These are phyloP conservation scores for Drosophila phalerata DNA, from an alignment of 2,888 invertebrate species.

Conservation along the genomic window DNA sequence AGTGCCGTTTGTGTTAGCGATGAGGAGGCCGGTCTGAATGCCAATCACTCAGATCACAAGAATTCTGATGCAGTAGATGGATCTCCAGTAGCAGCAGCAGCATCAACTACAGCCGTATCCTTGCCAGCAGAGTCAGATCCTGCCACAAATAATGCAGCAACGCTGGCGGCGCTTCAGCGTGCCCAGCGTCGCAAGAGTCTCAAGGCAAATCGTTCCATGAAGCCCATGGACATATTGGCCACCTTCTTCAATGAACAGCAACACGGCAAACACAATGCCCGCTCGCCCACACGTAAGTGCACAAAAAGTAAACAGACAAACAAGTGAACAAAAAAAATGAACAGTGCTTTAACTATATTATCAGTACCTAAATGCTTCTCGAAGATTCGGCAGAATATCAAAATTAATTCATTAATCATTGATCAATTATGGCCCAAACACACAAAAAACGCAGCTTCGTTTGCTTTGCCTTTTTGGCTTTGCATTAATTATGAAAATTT, in stretches of 20 bases:
- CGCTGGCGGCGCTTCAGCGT: conserved; percentile 51
- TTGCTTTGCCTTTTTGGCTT: conserved; percentile 28
- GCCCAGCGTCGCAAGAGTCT: conserved; percentile 80
- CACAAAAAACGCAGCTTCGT: conserved; percentile 31
- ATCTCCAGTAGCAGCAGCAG: neutral
- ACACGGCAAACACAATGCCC: conserved; percentile 82
- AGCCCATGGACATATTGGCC: conserved; percentile 85
- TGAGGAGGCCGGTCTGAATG: conserved; percentile 55
- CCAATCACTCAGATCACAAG: conserved; percentile 38
- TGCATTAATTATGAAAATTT: conserved; percentile 63
- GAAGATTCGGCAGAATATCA: conserved; percentile 36
- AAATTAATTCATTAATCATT: conserved; percentile 37
- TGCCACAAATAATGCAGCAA: conserved; percentile 8
- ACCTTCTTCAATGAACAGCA: conserved; percentile 85
- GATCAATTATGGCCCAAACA: conserved; percentile 20
- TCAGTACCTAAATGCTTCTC: conserved; percentile 32
- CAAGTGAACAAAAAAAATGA: too few relatives aligned
- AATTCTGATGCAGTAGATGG: neutral
- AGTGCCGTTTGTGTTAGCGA: conserved; percentile 86
- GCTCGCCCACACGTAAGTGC: conserved; percentile 86
- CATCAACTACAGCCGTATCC: conserved; percentile 23
- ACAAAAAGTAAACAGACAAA: neutral
- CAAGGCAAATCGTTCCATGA: conserved; percentile 85
- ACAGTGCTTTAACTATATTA: conserved; percentile 7
- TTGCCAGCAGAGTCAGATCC: conserved; percentile 48